Evolutionary conservation across 92 coral and sea anemone species (phyloP).

Genomic region (Plumapathes pennacea): DNA sequence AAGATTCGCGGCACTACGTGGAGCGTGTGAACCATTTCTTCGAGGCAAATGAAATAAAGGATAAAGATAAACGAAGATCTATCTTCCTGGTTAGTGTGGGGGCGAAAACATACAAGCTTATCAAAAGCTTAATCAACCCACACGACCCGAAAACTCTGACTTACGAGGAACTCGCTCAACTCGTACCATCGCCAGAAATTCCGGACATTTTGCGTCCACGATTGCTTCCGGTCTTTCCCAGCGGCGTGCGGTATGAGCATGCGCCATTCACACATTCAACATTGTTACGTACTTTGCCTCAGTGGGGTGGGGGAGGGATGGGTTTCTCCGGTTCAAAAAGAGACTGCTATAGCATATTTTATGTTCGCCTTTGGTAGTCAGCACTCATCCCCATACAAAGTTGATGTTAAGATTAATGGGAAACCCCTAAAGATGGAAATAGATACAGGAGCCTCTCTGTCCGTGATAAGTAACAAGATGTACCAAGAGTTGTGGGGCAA

Average conservation of each 20-base stretch:
- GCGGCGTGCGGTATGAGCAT: no score
- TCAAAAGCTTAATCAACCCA: constrained; percentile 34
- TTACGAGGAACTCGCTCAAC: constrained; percentile 20
- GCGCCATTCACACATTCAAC: no score
- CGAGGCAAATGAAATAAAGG: constrained; percentile 36
- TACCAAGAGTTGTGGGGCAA: background rate
- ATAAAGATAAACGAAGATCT: constrained; percentile 23
- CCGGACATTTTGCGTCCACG: no score
- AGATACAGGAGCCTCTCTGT: constrained; percentile 23
- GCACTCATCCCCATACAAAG: constrained; percentile 19
- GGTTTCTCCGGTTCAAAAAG: no score
- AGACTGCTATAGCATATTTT: constrained; percentile 1
- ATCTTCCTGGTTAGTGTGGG: constrained; percentile 32
- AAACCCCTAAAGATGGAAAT: constrained; percentile 15
- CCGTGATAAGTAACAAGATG: constrained; percentile 30
- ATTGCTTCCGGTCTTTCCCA: no score
- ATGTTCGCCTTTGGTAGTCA: constrained; percentile 22
- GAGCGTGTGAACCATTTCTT: constrained; percentile 36
- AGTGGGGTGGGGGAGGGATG: no score
- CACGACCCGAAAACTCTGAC: constrained; percentile 27
- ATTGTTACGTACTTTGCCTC: no score
- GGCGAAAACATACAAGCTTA: constrained; percentile 40
- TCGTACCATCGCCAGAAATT: no score
- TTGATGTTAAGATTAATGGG: background rate
- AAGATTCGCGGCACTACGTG: constrained; percentile 34